These are phyloP conservation scores for Cephonodes hylas DNA, from an alignment of 2,888 invertebrate species.

Conservation along the genomic window DNA sequence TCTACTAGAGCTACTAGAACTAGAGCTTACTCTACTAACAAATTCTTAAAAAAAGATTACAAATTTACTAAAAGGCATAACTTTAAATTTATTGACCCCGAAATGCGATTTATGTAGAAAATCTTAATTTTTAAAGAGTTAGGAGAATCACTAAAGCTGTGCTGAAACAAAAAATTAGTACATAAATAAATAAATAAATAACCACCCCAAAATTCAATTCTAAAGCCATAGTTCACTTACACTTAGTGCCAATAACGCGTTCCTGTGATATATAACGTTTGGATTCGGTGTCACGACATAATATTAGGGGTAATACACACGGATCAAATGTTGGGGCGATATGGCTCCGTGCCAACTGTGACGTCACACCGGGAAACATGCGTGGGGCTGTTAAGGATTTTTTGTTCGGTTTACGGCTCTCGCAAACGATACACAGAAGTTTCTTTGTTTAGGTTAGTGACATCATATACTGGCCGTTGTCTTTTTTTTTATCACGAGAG, in stretches of 20 bases:
- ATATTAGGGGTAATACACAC: conserved; percentile 26
- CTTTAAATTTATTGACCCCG: too few species aligned
- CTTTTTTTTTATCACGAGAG: too few species aligned
- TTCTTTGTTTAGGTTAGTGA: not conserved
- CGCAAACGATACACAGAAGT: not conserved
- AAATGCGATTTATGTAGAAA: too few species aligned
- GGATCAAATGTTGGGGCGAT: conserved; percentile 9
- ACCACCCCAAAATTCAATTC: not conserved
- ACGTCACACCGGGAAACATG: conserved; percentile 10
- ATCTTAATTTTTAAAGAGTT: too few species aligned
- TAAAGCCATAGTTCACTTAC: not conserved
- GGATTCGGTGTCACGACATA: not conserved
- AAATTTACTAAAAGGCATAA: too few species aligned
- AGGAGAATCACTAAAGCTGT: too few species aligned
- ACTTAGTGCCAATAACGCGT: not conserved
- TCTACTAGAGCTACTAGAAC: too few species aligned
- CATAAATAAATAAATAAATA: too few species aligned
- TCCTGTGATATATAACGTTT: not conserved
- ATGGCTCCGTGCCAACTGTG: conserved; percentile 21
- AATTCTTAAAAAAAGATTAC: too few species aligned
- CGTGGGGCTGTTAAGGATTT: not conserved
- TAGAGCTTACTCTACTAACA: too few species aligned
- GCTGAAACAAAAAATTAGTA: too few species aligned
- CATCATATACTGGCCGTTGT: not conserved
- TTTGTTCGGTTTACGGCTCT: not conserved